Evolutionary conservation across 2,797 vertebrate species (phyloP).

Genomic region (Lophius americanus): DNA sequence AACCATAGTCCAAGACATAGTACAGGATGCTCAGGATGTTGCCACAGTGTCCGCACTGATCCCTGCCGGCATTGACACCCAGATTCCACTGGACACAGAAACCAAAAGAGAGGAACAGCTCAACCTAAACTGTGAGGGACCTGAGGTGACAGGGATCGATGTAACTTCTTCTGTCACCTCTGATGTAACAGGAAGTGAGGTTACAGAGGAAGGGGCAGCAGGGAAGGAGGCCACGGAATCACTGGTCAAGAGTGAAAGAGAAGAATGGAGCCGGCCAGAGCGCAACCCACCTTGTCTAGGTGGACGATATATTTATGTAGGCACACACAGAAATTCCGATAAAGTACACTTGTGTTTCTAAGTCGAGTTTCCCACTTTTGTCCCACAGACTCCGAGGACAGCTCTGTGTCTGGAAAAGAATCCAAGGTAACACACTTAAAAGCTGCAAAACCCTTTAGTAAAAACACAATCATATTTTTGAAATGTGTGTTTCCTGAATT

Average conservation of each 20-base stretch:
- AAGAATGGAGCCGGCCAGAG: constrained; percentile 82
- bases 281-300: constrained; percentile 78
- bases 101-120: constrained; percentile 59
- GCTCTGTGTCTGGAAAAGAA: constrained; percentile 83
- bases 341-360: not conserved
- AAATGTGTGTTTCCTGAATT: constrained; percentile 11
- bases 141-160: constrained; percentile 49
- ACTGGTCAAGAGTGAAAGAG: constrained; percentile 77
- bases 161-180: constrained; percentile 44
- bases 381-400: constrained; percentile 82
- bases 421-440: constrained; percentile 72
- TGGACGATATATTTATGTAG: constrained; percentile 20
- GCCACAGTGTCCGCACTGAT: not conserved
- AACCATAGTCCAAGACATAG: constrained; percentile 34
- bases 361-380: constrained; percentile 11
- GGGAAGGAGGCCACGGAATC: constrained; percentile 64
- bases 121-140: constrained; percentile 53
- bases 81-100: constrained; percentile 39
- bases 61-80: constrained; percentile 36
- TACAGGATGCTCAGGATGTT: constrained; percentile 45
- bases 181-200: constrained; percentile 58
- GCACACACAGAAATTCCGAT: not conserved
- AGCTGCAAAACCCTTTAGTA: not conserved
- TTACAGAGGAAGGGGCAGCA: constrained; percentile 44
- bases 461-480: not conserved